Evolutionary conservation across 2,113 vertebrate genomes (phyloP), one percentile per base, ranked within the genome.

Genomic region (Cisticola juncidis): DNA sequence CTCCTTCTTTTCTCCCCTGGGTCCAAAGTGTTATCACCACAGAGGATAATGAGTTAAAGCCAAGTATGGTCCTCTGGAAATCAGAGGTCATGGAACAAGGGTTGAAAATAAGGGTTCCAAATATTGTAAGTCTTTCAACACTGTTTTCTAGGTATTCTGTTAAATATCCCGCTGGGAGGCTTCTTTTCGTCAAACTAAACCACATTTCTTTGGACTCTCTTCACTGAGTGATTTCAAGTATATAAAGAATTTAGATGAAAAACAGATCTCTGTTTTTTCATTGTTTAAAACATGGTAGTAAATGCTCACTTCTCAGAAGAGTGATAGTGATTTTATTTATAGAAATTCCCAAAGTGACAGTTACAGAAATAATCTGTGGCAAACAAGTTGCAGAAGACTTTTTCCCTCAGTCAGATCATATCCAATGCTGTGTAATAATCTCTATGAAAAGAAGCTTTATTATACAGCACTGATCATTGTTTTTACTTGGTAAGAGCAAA

Each of bases 201-300:
- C 93, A 92, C 92, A 86, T 50, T 94, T 96, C 87, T 97, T 96
- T 97, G 82, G 94, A 96, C 79, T 97, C 91, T 88, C 60, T 95
- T 92, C 81, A 80, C 78, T 71, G 29, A 97, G 70, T 93, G 77
- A 92, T 89, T 96, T 95, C 88, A 95, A 95, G 86, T 87, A 96
- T 93, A 95, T 81, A 78, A 97, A 95, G 95, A 97, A 97, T 96
- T 96, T 95, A 94, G 92, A 96, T 97, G 81, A 97, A 96, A 97
- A 97, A 86, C 97, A 97, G 95, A 97, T 96, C 85, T 61, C 68
- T 86, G 74, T 88, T 95, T 94, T 95, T 92, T 96, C 80, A 87
- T 91, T 96, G 82, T 91, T 92, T 92, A 88, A 90, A 84, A 90
- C 86, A 68, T 90, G 71, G 76, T 88, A 95, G 90, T 97, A 94